Evolutionary conservation across 2,113 vertebrate genomes (phyloP), one percentile per base, ranked within the genome.

Genomic region (Hiodon alosoides): DNA sequence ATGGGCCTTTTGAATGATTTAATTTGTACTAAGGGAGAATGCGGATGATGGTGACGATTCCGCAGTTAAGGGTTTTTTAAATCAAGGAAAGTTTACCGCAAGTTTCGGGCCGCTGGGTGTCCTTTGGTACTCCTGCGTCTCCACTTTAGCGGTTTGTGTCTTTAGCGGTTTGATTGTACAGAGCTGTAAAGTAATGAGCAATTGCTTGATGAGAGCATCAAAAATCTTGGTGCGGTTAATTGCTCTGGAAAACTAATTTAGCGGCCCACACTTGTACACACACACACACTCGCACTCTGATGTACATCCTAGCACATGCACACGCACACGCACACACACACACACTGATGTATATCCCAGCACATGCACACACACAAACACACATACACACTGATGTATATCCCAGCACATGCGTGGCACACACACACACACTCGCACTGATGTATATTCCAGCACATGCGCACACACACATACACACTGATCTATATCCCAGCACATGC

Each of bases 131-230:
- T 11, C 67, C 81, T 50, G 79, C 87, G 87, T 89, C 89, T 90
- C 87, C 89, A 88, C 88, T 90, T 90, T 87, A 89, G 89, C 88
- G 85, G 52, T 17, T 53, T 46, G 86, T 84, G 87, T 79, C 77
- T 61, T 72, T 54, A 60, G 64, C 6, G 4, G 82, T 86, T 74
- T 79, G 73, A 82, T 78, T 80, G 79, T 84, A 59, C 72, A 74
- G 3, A 81, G 75, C 66, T 68, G 50, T 73, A 0, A 71, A 70
- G 65, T 78, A 50, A 7, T 31, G 65, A 0, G 51, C 7, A 55
- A 77, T 60, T 17, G 55, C 7, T 54, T 48, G 70, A 71, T 48
- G 11, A 14, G 68, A 74, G 78, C 72, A 67, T 74, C 59, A 58
- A 48, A 78, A 66, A 48, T 72, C 14, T 58, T 71, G 11, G 7